These are phyloP conservation scores for Pantherophis guttatus DNA, from an alignment of 2,113 vertebrate genomes.

Conservation along the genomic window DNA sequence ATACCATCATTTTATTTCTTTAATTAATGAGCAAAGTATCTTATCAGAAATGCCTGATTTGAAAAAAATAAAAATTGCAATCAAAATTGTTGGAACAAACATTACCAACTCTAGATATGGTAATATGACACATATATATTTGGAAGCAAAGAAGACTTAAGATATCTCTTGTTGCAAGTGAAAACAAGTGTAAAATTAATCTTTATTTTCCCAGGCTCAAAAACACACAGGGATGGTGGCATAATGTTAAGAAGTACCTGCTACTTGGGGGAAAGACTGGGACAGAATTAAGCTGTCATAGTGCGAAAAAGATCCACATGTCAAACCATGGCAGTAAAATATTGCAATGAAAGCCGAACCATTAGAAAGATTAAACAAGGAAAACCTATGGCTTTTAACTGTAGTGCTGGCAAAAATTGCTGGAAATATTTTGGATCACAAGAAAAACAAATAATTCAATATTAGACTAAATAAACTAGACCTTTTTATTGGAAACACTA, in stretches of 20 bases:
- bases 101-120: not conserved
- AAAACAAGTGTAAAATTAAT: not conserved
- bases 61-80: not conserved
- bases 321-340: not conserved
- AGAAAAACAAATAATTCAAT: not conserved
- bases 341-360: not conserved
- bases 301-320: not conserved
- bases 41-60: not conserved
- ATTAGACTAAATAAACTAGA: not conserved
- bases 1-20: not conserved
- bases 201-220: not conserved
- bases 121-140: not conserved
- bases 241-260: not conserved
- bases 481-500: not conserved
- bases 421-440: not conserved
- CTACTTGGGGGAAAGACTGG: not conserved
- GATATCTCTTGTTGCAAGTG: not conserved
- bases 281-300: not conserved
- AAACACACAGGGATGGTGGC: not conserved
- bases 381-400: not conserved
- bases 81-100: not conserved
- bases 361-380: not conserved
- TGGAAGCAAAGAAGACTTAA: not conserved
- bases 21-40: not conserved
- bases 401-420: not conserved